Base-by-base conservation (phyloP, 2,888 invertebrate species). In the Dugesia japonica region DNA sequence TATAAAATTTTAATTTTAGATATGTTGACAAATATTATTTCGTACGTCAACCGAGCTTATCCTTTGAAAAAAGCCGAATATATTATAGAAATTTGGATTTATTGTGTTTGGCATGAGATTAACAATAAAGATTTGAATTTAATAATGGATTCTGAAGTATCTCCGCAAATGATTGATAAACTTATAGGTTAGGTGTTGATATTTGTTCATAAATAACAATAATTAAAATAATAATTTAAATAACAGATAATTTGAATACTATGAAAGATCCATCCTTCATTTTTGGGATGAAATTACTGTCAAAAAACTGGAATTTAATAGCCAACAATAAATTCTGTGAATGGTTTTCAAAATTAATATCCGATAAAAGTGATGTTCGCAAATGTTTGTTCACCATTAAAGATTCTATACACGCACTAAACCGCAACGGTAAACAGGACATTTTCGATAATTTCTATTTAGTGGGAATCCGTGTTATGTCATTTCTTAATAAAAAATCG, bases 291-390 rank as follows among this genome's bases (percentile, higher is more conserved):
- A 56, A 56, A n/a, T 13, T 56, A 4, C 17, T 56, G n/a, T 9
- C 56, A 7, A 56, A 56, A 56, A 56, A 56, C n/a, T 56, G 56
- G 56, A 56, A 56, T 56, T 56, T 56, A 13, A 56, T 56, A 56
- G 4, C 4, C 17, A 56, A 56, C n/a, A 9, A 20, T n/a, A 23
- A 56, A 56, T 56, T 20, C n/a, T 56, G 9, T n/a, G 56, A 56
- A n/a, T 56, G 56, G 56, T 56, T 56, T 23, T n/a, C 56, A n/a
- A 56, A 56, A 23, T n/a, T 56, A 56, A 56, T 56, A 20, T 56
- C 56, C 23, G 56, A 56, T n/a, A 56, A 56, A 56, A 56, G 56
- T n/a, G 56, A 56, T 56, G 23, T 56, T 56, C 4, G 56, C 4
- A 56, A 56, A n/a, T 56, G 56, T n/a, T 56, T 56, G n/a, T 56